These are phyloP conservation scores for Scaptomyza graminum DNA, from an alignment of 1,140 invertebrate genomes.

Conservation along the genomic window DNA sequence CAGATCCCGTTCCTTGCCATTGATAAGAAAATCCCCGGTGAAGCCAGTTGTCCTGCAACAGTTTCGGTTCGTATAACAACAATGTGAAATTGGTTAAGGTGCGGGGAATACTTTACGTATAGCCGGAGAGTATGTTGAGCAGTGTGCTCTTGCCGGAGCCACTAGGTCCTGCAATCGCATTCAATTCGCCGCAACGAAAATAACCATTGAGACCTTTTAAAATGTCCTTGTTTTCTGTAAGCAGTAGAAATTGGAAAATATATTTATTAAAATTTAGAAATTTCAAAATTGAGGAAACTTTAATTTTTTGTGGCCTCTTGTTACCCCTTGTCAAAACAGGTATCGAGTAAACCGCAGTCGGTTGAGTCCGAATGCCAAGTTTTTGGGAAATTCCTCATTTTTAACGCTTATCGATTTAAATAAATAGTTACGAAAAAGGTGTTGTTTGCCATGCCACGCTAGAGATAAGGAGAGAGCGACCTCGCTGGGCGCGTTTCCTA, in stretches of 20 bases:
- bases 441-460: too few relatives aligned
- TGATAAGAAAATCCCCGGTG: constrained; percentile 86
- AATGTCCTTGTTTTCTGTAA: constrained; percentile 85
- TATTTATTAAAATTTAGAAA: neutral
- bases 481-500: too few relatives aligned
- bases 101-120: constrained; percentile 85
- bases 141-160: constrained; percentile 94
- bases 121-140: constrained; percentile 90
- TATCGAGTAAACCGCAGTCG: too few relatives aligned
- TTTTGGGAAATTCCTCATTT: too few relatives aligned
- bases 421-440: too few relatives aligned
- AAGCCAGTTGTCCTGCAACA: constrained; percentile 56
- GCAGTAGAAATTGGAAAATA: neutral
- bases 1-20: constrained; percentile 89
- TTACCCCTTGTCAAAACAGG: too few relatives aligned
- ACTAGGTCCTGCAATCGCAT: constrained; percentile 91
- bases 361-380: too few relatives aligned
- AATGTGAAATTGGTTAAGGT: neutral
- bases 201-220: constrained; percentile 85
- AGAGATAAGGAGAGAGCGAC: too few relatives aligned
- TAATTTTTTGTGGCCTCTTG: constrained; percentile 3
- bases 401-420: too few relatives aligned
- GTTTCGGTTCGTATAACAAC: neutral
- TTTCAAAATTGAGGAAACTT: too few relatives aligned
- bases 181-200: constrained; percentile 86